Evolutionary conservation across 1,140 invertebrate genomes (phyloP).

Genomic region (Drosophila ohnishii): DNA sequence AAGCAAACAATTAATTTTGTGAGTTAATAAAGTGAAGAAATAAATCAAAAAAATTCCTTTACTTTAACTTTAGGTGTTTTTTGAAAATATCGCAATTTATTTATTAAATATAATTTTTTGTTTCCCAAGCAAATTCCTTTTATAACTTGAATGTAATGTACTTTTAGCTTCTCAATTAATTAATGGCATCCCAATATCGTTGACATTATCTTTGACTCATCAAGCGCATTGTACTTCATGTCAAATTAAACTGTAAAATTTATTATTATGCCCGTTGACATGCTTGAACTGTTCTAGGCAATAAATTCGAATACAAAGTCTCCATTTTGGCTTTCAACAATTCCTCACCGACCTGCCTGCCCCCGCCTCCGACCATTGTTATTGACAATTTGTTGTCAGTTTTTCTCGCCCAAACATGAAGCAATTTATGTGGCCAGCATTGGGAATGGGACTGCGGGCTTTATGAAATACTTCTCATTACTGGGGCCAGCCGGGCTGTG

Average conservation of each 20-base stretch:
- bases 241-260: conserved; percentile 75
- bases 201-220: conserved; percentile 5
- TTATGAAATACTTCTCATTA: conserved; percentile 81
- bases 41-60: background rate
- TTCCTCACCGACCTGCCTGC: conserved; percentile 20
- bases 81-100: no score
- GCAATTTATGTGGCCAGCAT: conserved; percentile 47
- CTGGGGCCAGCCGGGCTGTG: conserved; percentile 1
- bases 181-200: conserved; percentile 24
- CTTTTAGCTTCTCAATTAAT: conserved; percentile 9
- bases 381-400: conserved; percentile 80
- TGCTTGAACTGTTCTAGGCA: conserved; percentile 73
- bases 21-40: conserved; percentile 9
- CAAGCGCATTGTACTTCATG: conserved; percentile 33
- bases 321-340: conserved; percentile 49
- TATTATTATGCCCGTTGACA: conserved; percentile 75
- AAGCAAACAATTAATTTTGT: conserved; percentile 19
- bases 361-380: conserved; percentile 48
- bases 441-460: conserved; percentile 17
- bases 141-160: background rate
- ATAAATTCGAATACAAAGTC: conserved; percentile 63
- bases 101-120: no score
- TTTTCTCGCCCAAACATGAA: conserved; percentile 49
- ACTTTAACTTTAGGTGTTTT: background rate
- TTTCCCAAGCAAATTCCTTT: background rate